Evolutionary conservation across 2,113 vertebrate species (phyloP), one percentile per base, ranked within the genome.

Genomic region (Alosa alosa): DNA sequence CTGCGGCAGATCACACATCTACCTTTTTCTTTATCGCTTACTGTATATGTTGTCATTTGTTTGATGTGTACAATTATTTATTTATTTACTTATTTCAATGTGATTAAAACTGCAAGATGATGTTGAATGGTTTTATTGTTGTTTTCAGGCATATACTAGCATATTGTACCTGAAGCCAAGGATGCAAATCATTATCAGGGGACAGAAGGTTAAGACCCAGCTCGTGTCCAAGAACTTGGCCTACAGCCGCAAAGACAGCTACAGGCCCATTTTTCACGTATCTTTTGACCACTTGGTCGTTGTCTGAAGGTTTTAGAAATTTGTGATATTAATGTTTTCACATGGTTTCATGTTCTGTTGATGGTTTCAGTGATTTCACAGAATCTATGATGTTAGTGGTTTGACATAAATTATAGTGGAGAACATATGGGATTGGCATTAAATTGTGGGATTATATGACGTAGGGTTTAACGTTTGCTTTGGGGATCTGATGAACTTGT

Each of bases 81-180:
- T 64, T 6, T 72, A 11, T 72, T 25, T 44, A 44, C 41, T 44
- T 44, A 3, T 44, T 44, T 44, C 41, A 44, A 47, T 47, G 1
- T 47, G 46, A 47, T 49, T 49, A 49, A 3, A 7, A 47, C 10
- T 47, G 46, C 46, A 47, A 47, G 6, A 47, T 3, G 47, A 10
- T 72, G 39, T 18, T 82, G 17, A 49, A 17, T 86, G 31, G 15
- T 85, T 82, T 86, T 52, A 0, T 49, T 81, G 22, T 45, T 55
- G 39, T 0, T 47, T 47, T 0, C 87, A 99, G 98, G 97, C 97
- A 7, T 99, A 99, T 60, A 98, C 97, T 93, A 97, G 97, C 83
- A 97, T 99, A 91, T 93, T 99, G n/a, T 99, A 99, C 90, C 91
- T 99, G 90, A 99, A 98, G 87, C 98, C 98, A 90, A 95, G 94